A percentile compares a stretch with the other conserved stretches of the same genome.
phyloP scores from a whole-genome alignment of 2,888 invertebrate species.

The Calameuta idolon region DNA sequence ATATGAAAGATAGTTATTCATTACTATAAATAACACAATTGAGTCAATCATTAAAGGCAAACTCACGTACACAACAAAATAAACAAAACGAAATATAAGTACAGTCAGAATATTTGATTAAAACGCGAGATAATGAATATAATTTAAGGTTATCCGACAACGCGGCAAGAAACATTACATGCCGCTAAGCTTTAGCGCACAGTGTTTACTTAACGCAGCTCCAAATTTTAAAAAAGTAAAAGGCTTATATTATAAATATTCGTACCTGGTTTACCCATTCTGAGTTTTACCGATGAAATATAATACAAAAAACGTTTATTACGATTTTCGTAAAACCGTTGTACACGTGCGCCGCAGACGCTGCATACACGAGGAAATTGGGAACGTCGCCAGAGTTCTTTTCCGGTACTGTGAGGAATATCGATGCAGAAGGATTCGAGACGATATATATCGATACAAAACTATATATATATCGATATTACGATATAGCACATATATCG shows the following conservation, averaged over 20 bases:
- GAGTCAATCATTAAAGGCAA: not conserved
- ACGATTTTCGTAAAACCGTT: not conserved
- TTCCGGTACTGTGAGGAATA: not conserved
- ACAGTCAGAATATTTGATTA: not conserved
- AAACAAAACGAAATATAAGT: constrained; percentile 2
- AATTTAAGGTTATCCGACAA: constrained; percentile 29
- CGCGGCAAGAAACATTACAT: constrained; percentile 23
- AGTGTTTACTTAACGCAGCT: not conserved
- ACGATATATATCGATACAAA: constrained; percentile 1
- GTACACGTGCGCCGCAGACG: constrained; percentile 21
- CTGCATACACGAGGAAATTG: constrained; percentile 6
- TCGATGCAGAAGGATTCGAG: not conserved
- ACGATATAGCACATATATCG: too few relatives aligned
- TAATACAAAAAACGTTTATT: constrained; percentile 14
- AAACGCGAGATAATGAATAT: not conserved
- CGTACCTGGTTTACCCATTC: constrained; percentile 68
- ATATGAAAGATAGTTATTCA: not conserved
- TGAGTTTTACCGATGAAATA: constrained; percentile 14
- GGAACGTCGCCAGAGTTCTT: not conserved
- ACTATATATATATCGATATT: too few relatives aligned
- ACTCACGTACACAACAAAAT: not conserved
- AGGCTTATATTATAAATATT: not conserved
- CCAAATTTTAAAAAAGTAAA: constrained; percentile 3
- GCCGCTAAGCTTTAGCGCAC: not conserved
- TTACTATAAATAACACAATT: too few relatives aligned